Conservation (phyloP, 2,797 vertebrate genomes). For the Iguana delicatissima region DNA sequence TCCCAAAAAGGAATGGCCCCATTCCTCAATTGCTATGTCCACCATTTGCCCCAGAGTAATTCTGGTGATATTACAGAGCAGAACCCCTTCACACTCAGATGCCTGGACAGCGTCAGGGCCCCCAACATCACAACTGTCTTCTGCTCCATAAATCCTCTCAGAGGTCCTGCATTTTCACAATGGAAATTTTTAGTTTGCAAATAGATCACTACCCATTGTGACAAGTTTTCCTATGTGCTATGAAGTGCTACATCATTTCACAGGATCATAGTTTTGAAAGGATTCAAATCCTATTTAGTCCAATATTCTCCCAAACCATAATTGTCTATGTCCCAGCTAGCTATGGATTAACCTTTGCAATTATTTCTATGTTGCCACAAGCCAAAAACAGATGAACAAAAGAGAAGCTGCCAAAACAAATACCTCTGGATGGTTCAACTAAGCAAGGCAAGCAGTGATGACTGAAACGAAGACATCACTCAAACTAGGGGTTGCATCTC, state of each 20-base stretch:
- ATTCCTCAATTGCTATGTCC: no score
- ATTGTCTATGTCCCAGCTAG: background rate
- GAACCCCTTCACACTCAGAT: no score
- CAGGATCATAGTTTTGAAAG: no score
- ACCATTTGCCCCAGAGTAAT: no score
- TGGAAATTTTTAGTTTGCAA: background rate
- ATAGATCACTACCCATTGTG: background rate
- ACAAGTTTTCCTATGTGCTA: background rate
- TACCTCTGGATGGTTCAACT: background rate
- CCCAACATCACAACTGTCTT: no score
- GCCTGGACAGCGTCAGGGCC: no score
- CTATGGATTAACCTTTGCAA: background rate
- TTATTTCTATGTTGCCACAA: background rate
- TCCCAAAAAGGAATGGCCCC: background rate
- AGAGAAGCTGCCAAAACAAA: background rate
- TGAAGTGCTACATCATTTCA: background rate
- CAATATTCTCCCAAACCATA: background rate
- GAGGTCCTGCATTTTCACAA: background rate
- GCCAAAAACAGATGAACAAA: background rate
- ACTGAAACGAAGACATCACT: background rate
- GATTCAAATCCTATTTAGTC: background rate
- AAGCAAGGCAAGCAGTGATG: background rate
- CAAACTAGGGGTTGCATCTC: background rate
- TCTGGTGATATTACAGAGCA: no score
- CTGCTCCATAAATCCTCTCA: no score